Conservation (phyloP, 2,888 invertebrate genomes). For the Strigamia transsilvanica region DNA sequence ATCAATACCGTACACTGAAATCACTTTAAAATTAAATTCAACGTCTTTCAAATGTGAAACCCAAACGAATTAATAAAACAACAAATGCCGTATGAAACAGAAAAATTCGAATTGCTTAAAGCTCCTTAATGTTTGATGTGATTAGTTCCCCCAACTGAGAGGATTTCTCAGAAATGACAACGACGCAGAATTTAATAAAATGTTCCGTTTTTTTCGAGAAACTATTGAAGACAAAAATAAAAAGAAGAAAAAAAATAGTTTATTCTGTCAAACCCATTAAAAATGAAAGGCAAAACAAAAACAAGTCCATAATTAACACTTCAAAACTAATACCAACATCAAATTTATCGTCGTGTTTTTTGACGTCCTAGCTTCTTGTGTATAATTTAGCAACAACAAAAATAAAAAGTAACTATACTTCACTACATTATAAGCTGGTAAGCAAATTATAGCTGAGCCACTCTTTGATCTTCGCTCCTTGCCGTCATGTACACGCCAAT, state of each 20-base stretch:
- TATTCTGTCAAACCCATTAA: not conserved
- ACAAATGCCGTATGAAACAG: too few relatives aligned
- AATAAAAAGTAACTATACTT: not conserved
- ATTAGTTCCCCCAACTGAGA: too few relatives aligned
- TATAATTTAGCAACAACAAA: conserved; percentile 10
- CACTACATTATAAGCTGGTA: not conserved
- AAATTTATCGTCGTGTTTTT: conserved; percentile 14
- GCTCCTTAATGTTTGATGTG: too few relatives aligned
- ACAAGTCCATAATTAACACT: not conserved
- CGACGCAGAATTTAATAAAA: too few relatives aligned
- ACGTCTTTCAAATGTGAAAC: too few relatives aligned
- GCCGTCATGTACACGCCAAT: conserved; percentile 45
- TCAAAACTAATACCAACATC: conserved; percentile 25
- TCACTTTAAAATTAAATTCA: too few relatives aligned
- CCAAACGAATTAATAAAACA: too few relatives aligned
- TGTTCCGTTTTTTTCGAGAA: too few relatives aligned
- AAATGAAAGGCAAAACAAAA: conserved; percentile 2
- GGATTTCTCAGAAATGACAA: too few relatives aligned
- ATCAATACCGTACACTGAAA: too few relatives aligned
- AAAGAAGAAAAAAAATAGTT: not conserved
- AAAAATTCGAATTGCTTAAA: too few relatives aligned
- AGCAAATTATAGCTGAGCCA: conserved; percentile 22
- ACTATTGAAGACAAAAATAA: not conserved
- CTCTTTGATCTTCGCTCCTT: conserved; percentile 33
- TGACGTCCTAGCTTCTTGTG: not conserved